Base-by-base conservation (phyloP, 2,113 vertebrate species). In the Neogale vison region DNA sequence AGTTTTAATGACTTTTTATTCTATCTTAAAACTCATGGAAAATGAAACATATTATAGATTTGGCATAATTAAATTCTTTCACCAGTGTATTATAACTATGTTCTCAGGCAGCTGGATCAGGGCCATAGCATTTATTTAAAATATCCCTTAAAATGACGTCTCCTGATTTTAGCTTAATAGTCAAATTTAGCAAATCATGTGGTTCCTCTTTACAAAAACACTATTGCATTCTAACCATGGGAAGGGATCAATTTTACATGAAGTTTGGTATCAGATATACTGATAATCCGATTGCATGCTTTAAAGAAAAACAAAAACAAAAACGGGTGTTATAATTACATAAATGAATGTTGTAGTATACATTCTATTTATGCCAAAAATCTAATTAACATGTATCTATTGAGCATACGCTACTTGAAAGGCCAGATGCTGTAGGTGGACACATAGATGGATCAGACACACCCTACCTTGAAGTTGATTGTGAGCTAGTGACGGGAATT, bases 1-100 rank as follows among this genome's bases (percentile, higher is more conserved):
- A 93, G 34, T 47, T 47, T 79, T 29, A 96, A 83, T 88, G n/a
- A 90, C 17, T 74, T 93, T 29, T 4, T 67, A 76, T 52, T 95
- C 95, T 88, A 67, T 76, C 72, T 93, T 93, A 85, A 96, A 93
- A 89, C 26, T 93, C n/a, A 45, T 69, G 26, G 45, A 83, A 93
- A 87, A 87, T 52, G 36, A 97, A 85, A 72, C 17, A 79, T 14
- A 69, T 81, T 71, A 87, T 1, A 52, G 57, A 93, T 59, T 61
- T 86, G 26, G 20, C 23, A 85, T 95, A 77, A 92, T 90, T 81
- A 84, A 86, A 39, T 93, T 42, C 29, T 65, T 92, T 47, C 4
- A 65, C 88, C 9, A 63, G 0, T n/a, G 23, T 81, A 65, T 79
- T 84, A 52, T 74, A 90, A 61, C 55, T 95, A 8, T 83, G 7